Evolutionary conservation across 2,888 invertebrate genomes (phyloP), one percentile per base, ranked within the genome.

Genomic region (Melangyna quadrimaculata): DNA sequence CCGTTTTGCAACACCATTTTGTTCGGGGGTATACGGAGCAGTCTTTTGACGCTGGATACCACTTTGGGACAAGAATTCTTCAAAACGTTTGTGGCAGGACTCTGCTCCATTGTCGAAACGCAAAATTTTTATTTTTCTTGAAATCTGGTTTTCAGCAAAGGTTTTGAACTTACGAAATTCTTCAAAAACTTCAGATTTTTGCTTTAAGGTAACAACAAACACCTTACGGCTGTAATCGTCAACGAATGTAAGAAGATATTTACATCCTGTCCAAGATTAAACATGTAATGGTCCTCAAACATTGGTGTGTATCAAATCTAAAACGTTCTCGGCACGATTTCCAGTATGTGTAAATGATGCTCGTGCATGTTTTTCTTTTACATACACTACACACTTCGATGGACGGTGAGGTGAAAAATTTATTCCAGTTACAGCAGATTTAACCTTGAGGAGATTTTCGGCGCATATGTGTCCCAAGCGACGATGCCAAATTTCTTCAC

Each of bases 261-360:
- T 89, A 1, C 88, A 87, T 4, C 90, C 90, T 17, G 89, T 90
- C 12, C 88, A 71, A 0, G 91, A 92, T 35, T 77, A 69, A 9
- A 83, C 87, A 75, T 89, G 88, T 88, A 91, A 89, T 19, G 90
- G 91, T n/a, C 17, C 91, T 84, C 90, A 90, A 3, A 91, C 80
- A 87, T 92, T 91, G 3, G 90, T n/a, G n/a, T n/a, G n/a, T 78
- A 70, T 91, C 90, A 8, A 32, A n/a, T n/a, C n/a, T n/a, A n/a
- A n/a, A n/a, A n/a, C n/a, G n/a, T n/a, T n/a, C n/a, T n/a, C n/a
- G n/a, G n/a, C n/a, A n/a, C n/a, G n/a, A n/a, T n/a, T n/a, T n/a
- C n/a, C n/a, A n/a, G n/a, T n/a, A n/a, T n/a, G n/a, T n/a, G n/a
- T n/a, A n/a, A n/a, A n/a, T n/a, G n/a, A n/a, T n/a, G n/a, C n/a